A percentile compares a stretch with the other conserved stretches of the same genome.
Conservation (phyloP, 2,113 vertebrate species). For the Trochalopteron elliotii region DNA sequence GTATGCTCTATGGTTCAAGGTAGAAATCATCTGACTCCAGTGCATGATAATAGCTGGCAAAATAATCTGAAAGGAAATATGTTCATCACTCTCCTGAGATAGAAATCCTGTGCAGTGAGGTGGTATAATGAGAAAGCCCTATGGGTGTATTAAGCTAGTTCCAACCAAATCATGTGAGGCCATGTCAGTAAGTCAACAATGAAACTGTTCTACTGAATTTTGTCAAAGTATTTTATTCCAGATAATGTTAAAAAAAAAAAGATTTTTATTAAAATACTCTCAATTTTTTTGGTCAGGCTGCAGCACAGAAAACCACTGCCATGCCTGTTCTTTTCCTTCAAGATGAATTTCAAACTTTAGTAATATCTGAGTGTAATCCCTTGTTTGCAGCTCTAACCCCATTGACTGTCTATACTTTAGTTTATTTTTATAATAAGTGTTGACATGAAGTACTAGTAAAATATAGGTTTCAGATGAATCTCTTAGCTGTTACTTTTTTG, state of each 20-base stretch:
- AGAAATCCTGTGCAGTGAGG: background rate
- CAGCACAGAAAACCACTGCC: background rate
- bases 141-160: background rate
- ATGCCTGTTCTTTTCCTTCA: background rate
- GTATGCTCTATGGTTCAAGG: background rate
- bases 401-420: background rate
- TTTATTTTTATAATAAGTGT: background rate
- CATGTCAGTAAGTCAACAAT: background rate
- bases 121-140: background rate
- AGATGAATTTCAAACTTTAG: background rate
- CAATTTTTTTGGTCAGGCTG: background rate
- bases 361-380: background rate
- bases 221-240: background rate
- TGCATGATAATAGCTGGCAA: background rate
- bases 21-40: background rate
- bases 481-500: background rate
- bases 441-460: background rate
- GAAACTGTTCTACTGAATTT: background rate
- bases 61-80: background rate
- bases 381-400: background rate
- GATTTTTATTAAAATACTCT: too few species aligned
- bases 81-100: background rate
- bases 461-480: background rate
- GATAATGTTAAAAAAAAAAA: background rate
- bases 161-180: background rate